Conservation (phyloP, 2,888 invertebrate species). For the Aphidoletes aphidimyza region DNA sequence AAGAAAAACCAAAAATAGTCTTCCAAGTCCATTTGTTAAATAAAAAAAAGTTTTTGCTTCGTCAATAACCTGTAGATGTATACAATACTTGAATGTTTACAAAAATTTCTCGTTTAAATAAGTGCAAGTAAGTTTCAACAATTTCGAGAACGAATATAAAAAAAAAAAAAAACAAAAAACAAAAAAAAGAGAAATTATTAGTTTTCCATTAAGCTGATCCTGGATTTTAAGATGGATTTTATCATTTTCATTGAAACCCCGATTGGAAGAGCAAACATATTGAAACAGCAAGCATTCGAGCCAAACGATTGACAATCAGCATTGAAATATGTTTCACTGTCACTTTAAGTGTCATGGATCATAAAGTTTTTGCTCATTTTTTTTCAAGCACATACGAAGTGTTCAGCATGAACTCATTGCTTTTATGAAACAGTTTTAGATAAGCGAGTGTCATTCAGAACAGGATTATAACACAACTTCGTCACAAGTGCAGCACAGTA, state of each 20-base stretch:
- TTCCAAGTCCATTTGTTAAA: background rate
- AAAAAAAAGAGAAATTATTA: background rate
- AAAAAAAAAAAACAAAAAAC: too few species aligned
- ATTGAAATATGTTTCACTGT: slow-evolving; percentile 11
- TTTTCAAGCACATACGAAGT: background rate
- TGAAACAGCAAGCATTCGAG: background rate
- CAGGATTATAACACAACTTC: background rate
- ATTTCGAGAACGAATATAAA: too few species aligned
- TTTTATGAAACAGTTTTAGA: background rate
- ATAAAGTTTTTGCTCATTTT: background rate
- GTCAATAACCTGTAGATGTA: background rate
- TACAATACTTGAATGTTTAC: background rate
- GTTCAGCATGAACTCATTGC: slow-evolving; percentile 12
- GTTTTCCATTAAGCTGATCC: slow-evolving; percentile 39
- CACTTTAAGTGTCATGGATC: slow-evolving; percentile 10
- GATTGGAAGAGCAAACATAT: too few species aligned
- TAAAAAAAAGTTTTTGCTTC: slow-evolving; percentile 14
- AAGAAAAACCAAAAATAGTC: background rate
- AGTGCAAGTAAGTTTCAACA: background rate
- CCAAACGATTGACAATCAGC: background rate
- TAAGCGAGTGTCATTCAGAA: background rate
- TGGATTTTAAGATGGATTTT: slow-evolving; percentile 20
- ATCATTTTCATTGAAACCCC: background rate
- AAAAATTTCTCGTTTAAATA: slow-evolving; percentile 10
- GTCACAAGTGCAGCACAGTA: background rate